Conservation (phyloP, 2,797 vertebrate species). For the Hydrocynus forskahlii region DNA sequence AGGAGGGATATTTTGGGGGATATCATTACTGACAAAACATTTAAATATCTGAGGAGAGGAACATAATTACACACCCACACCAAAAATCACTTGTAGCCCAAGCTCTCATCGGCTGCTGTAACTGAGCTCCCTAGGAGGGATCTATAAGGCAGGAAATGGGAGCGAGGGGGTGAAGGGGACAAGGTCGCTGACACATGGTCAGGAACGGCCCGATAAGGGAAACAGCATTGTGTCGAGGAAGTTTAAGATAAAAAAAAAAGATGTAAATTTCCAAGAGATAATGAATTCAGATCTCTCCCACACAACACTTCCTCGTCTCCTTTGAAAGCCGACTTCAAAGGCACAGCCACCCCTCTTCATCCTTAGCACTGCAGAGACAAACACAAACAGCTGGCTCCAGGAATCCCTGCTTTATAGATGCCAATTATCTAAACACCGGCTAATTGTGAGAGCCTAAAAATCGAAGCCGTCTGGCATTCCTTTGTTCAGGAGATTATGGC, state of each 20-base stretch:
- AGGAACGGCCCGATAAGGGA: constrained; percentile 1
- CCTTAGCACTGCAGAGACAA: background rate
- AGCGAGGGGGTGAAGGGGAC: background rate
- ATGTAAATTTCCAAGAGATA: constrained; percentile 46
- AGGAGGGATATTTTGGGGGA: background rate
- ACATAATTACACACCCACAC: constrained; percentile 54
- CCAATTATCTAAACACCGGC: constrained; percentile 27
- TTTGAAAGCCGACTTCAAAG: constrained; percentile 53
- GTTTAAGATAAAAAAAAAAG: constrained; percentile 3
- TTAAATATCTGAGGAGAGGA: constrained; percentile 33
- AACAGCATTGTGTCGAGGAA: constrained; percentile 20
- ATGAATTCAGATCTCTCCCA: constrained; percentile 54
- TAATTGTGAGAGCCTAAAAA: constrained; percentile 28
- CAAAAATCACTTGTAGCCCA: constrained; percentile 52
- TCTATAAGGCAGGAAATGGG: constrained; percentile 34
- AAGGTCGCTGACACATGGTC: background rate
- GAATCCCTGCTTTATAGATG: constrained; percentile 16
- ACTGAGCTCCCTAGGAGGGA: constrained; percentile 33
- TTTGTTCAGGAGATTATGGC: constrained; percentile 18
- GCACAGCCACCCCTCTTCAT: constrained; percentile 9
- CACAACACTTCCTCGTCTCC: constrained; percentile 32
- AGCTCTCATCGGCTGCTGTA: constrained; percentile 47
- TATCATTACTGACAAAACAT: constrained; percentile 9
- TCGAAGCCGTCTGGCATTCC: constrained; percentile 20
- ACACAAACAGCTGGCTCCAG: constrained; percentile 29